phyloP scores from a whole-genome alignment of 2,797 vertebrate genomes.

The Adelosebastes latens region DNA sequence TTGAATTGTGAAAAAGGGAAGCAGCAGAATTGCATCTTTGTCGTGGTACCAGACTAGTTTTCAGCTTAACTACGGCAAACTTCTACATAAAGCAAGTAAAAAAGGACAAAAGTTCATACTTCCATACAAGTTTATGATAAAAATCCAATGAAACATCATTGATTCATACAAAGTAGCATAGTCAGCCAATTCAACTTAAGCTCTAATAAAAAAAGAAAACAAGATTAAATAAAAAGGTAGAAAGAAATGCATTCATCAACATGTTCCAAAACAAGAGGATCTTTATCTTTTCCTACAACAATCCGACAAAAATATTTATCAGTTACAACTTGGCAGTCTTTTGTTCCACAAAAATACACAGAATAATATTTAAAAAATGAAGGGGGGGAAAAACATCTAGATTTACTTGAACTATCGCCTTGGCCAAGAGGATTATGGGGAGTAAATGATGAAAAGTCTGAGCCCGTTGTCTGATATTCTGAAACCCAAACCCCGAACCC shows the following conservation, averaged over 20 bases:
- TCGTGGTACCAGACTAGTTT: not conserved
- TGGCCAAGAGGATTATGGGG: slow-evolving; percentile 38
- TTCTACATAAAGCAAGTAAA: slow-evolving; percentile 23
- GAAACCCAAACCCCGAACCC: slow-evolving; percentile 2
- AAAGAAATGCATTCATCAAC: slow-evolving; percentile 68
- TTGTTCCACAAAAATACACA: slow-evolving; percentile 76
- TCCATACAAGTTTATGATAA: slow-evolving; percentile 85
- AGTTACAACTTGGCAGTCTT: slow-evolving; percentile 74
- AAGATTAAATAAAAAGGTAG: slow-evolving; percentile 79
- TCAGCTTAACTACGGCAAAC: slow-evolving; percentile 17
- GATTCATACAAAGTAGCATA: slow-evolving; percentile 80
- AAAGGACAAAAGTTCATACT: slow-evolving; percentile 52
- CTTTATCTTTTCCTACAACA: slow-evolving; percentile 65
- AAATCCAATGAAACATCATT: slow-evolving; percentile 78
- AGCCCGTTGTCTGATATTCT: slow-evolving; percentile 11
- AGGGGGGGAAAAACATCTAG: slow-evolving; percentile 27
- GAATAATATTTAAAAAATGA: slow-evolving; percentile 39
- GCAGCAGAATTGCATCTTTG: not conserved
- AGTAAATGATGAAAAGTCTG: slow-evolving; percentile 44
- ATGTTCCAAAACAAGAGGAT: slow-evolving; percentile 63
- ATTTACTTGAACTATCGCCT: slow-evolving; percentile 32
- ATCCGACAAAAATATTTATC: slow-evolving; percentile 73
- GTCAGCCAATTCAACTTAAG: slow-evolving; percentile 72
- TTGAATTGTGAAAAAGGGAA: not conserved
- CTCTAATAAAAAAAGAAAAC: slow-evolving; percentile 62